A percentile compares a stretch with the other conserved stretches of the same genome.
Evolutionary conservation across 1,140 invertebrate genomes (phyloP).

Genomic region (Helicorthomorpha holstii): DNA sequence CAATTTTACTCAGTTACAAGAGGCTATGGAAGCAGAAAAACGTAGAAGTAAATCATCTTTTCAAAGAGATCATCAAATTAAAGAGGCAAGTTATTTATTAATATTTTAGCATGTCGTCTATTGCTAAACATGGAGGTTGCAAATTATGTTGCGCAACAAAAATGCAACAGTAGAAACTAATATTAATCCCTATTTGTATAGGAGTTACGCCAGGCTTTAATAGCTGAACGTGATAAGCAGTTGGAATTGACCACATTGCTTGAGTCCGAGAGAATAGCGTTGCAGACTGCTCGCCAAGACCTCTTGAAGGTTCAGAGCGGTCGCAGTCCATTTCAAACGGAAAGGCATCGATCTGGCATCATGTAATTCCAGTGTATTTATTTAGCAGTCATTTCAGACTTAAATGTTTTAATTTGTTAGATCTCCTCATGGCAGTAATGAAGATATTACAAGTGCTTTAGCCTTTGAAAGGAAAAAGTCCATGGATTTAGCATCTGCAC

Average conservation of each 20-base stretch:
- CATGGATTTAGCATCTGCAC: background rate
- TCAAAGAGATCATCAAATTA: slow-evolving; percentile 6
- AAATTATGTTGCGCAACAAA: background rate
- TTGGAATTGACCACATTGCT: background rate
- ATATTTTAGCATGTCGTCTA: background rate
- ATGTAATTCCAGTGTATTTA: no score
- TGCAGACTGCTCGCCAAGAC: background rate
- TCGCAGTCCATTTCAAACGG: background rate
- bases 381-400: no score
- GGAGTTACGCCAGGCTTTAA: slow-evolving; percentile 3
- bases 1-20: slow-evolving; percentile 5
- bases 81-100: slow-evolving; percentile 1
- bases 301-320: background rate
- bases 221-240: background rate
- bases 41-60: background rate
- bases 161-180: background rate
- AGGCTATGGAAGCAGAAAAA: slow-evolving; percentile 8
- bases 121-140: background rate
- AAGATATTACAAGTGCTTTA: background rate
- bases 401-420: background rate
- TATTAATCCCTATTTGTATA: background rate
- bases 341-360: no score
- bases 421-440: background rate
- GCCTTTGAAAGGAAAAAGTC: background rate
- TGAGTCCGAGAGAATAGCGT: background rate